Conservation (phyloP, 2,888 invertebrate species). For the Sesamia inferens region DNA sequence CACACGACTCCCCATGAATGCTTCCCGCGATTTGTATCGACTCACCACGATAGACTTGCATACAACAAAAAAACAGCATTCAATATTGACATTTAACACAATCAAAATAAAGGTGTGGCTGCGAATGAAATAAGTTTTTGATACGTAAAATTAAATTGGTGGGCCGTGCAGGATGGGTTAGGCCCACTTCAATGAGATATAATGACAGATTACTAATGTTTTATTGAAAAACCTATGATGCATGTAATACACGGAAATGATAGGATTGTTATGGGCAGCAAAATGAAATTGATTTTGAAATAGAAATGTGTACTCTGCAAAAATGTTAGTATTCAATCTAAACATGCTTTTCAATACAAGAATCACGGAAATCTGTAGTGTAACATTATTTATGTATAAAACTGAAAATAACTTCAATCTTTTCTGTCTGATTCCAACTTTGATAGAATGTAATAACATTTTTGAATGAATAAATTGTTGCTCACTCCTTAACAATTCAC, state of each 20-base stretch:
- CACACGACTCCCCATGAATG: conserved; percentile 80
- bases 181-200: conserved; percentile 69
- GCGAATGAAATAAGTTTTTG: conserved; percentile 34
- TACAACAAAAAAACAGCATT: conserved; percentile 55
- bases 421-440: background rate
- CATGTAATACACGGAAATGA: conserved; percentile 68
- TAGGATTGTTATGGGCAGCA: conserved; percentile 53
- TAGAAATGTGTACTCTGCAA: conserved; percentile 39
- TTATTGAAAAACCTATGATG: conserved; percentile 70
- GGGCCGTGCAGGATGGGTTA: conserved; percentile 64
- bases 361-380: conserved; percentile 13
- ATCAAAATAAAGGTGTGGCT: conserved; percentile 41
- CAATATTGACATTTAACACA: conserved; percentile 65
- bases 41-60: conserved; percentile 70
- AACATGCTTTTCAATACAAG: conserved; percentile 16
- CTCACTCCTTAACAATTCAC: too few relatives aligned
- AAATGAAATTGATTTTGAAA: conserved; percentile 59
- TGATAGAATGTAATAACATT: background rate
- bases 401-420: conserved; percentile 1
- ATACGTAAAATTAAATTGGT: conserved; percentile 55
- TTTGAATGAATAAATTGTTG: background rate
- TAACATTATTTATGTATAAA: background rate
- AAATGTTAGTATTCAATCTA: conserved; percentile 28
- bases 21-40: conserved; percentile 85
- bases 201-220: conserved; percentile 73